Percentiles rank a stretch among this genome's conserved stretches.
These are phyloP conservation scores for Hyles lineata DNA, from an alignment of 2,888 invertebrate genomes.

Conservation along the genomic window DNA sequence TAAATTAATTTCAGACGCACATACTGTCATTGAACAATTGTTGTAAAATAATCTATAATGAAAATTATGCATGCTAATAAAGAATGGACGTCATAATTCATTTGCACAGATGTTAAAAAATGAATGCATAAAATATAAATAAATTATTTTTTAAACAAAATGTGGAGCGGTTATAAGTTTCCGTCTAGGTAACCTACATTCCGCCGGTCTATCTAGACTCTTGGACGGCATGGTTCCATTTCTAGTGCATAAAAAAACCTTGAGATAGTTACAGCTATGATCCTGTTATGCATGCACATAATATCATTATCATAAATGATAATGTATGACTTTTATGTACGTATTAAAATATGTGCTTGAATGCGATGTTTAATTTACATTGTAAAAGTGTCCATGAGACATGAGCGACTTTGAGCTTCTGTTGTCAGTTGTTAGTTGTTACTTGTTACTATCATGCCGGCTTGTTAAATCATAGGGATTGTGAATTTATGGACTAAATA, in stretches of 20 bases:
- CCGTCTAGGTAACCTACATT: constrained; percentile 18
- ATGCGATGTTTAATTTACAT: too few relatives aligned
- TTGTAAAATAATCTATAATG: not conserved
- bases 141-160: constrained; percentile 21
- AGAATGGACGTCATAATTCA: not conserved
- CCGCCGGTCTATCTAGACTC: constrained; percentile 27
- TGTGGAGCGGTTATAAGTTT: constrained; percentile 10
- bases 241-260: constrained; percentile 13
- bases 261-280: not conserved
- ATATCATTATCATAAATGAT: not conserved
- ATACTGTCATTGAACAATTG: not conserved
- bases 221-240: constrained; percentile 19
- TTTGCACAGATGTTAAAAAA: constrained; percentile 22
- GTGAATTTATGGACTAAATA: too few relatives aligned
- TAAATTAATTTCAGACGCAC: not conserved
- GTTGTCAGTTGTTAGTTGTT: too few relatives aligned
- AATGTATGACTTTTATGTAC: not conserved
- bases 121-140: constrained; percentile 19
- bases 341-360: not conserved
- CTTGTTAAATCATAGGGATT: too few relatives aligned
- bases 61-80: not conserved
- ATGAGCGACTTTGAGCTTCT: too few relatives aligned
- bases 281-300: constrained; percentile 4
- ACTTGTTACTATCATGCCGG: too few relatives aligned
- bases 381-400: too few relatives aligned